Conservation (phyloP, 2,888 invertebrate species). For the Meliscaeva auricollis region DNA sequence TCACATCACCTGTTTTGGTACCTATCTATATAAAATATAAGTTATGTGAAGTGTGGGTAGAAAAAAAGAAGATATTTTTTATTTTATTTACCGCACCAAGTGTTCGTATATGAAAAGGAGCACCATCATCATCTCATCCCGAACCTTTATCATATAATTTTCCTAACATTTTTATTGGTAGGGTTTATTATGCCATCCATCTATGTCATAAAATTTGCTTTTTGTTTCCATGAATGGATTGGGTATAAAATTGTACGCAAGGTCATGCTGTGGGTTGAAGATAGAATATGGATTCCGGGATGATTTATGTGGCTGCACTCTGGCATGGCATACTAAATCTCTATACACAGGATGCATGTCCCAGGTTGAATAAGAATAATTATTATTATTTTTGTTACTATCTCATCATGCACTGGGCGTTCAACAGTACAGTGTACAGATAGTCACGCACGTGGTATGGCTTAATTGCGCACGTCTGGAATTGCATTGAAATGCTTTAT, state of each 20-base stretch:
- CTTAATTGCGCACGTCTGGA: slow-evolving; percentile 27
- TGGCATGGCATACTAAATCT: not conserved
- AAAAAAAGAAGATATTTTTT: too few species aligned
- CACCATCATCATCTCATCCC: not conserved
- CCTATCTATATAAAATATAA: too few species aligned
- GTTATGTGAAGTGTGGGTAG: slow-evolving; percentile 4
- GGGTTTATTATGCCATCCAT: slow-evolving; percentile 26
- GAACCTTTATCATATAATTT: too few species aligned
- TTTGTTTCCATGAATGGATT: slow-evolving; percentile 5
- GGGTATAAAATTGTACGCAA: slow-evolving; percentile 11
- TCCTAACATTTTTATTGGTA: slow-evolving; percentile 9
- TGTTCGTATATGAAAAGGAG: too few species aligned
- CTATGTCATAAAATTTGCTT: slow-evolving; percentile 20
- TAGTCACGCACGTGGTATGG: slow-evolving; percentile 28
- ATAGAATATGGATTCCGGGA: slow-evolving; percentile 27
- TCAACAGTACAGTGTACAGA: not conserved
- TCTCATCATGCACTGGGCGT: not conserved
- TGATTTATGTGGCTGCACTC: slow-evolving; percentile 33
- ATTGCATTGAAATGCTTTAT: slow-evolving; percentile 22
- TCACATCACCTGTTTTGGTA: slow-evolving; percentile 7
- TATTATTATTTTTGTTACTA: slow-evolving; percentile 23
- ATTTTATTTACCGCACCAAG: too few species aligned
- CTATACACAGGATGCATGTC: slow-evolving; percentile 1
- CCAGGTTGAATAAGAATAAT: slow-evolving; percentile 23
- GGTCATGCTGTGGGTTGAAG: slow-evolving; percentile 21